phyloP scores from a whole-genome alignment of 2,113 vertebrate species.

The Gallinago media region DNA sequence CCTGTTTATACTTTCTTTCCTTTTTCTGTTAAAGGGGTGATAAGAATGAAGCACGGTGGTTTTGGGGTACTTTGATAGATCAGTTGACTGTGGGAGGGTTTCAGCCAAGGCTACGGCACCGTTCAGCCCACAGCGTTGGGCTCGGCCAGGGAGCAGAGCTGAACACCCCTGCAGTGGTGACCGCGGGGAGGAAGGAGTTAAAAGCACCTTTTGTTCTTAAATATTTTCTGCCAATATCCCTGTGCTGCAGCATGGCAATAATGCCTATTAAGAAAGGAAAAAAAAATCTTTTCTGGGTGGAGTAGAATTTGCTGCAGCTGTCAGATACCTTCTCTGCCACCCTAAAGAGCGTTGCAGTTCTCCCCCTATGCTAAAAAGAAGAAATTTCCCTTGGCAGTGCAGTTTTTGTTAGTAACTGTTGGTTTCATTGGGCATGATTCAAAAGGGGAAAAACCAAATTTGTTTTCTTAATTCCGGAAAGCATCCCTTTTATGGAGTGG shows the following conservation, averaged over 20 bases:
- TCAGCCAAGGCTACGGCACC: conserved; percentile 26
- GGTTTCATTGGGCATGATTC: neutral
- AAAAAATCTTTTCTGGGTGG: neutral
- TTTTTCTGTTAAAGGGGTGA: conserved; percentile 22
- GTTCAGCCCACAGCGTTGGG: neutral
- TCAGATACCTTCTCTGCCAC: neutral
- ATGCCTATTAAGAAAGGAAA: neutral
- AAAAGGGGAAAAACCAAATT: neutral
- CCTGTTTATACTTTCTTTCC: neutral
- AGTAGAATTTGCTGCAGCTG: neutral
- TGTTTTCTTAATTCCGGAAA: neutral
- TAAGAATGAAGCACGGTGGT: conserved; percentile 14
- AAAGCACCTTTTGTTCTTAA: neutral
- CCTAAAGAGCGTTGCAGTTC: neutral
- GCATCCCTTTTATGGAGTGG: neutral
- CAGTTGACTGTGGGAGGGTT: neutral
- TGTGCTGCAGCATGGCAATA: fast-evolving
- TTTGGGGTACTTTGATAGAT: conserved; percentile 35
- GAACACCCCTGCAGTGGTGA: neutral
- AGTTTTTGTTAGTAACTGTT: neutral
- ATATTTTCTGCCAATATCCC: neutral
- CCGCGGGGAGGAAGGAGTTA: neutral
- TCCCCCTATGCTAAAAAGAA: neutral
- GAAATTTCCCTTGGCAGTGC: neutral
- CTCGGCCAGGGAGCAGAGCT: neutral